Percentiles rank a stretch among this genome's conserved stretches.
Evolutionary conservation across 1,140 invertebrate species (phyloP).

Genomic region (Mycetomoellerius zeteki): DNA sequence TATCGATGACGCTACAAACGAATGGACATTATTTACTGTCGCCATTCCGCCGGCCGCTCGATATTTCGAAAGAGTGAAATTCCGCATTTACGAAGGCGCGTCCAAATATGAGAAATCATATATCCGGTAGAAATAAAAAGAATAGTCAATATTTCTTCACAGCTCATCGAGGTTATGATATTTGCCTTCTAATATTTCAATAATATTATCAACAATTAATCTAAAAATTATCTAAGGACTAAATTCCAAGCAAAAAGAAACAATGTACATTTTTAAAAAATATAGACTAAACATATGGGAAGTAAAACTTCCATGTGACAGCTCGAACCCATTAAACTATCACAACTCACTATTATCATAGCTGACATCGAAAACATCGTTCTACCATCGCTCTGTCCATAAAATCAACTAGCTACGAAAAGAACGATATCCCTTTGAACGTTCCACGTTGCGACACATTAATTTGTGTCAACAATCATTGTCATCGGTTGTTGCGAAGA

Average conservation of each 20-base stretch:
- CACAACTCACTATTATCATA: conserved; percentile 33
- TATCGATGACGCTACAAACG: conserved; percentile 74
- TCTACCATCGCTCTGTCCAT: background rate
- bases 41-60: conserved; percentile 45
- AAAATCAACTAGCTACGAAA: conserved; percentile 8
- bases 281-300: background rate
- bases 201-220: conserved; percentile 7
- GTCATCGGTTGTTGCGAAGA: conserved; percentile 24
- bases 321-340: conserved; percentile 9
- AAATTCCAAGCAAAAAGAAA: background rate
- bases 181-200: background rate
- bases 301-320: conserved; percentile 10
- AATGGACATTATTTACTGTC: conserved; percentile 76
- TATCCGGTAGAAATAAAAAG: background rate
- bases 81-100: conserved; percentile 54
- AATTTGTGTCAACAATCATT: conserved; percentile 38
- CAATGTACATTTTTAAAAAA: background rate
- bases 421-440: background rate
- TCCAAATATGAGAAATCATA: conserved; percentile 64
- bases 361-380: conserved; percentile 24
- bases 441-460: background rate
- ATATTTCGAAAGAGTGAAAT: conserved; percentile 57
- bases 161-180: conserved; percentile 5
- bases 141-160: conserved; percentile 18
- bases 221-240: conserved; percentile 4